These are phyloP conservation scores for Eupithecia exiguata DNA, from an alignment of 2,888 invertebrate genomes.

Conservation along the genomic window DNA sequence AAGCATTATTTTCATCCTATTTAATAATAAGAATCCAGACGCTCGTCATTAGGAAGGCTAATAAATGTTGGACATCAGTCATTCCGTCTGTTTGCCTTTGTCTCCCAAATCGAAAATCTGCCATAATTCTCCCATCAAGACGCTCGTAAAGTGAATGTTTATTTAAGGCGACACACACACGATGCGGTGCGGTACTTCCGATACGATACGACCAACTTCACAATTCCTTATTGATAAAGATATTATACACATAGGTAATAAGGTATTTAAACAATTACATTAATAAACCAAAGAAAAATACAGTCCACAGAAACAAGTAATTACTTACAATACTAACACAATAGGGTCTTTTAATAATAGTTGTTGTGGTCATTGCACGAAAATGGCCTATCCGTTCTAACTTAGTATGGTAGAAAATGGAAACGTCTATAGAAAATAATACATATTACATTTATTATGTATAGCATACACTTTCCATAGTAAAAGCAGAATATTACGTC, in stretches of 20 bases:
- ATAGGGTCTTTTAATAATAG: too few species aligned
- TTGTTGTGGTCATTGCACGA: too few species aligned
- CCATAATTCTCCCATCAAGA: slow-evolving; percentile 40
- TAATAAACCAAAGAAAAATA: not conserved
- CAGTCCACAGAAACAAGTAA: too few species aligned
- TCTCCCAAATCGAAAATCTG: slow-evolving; percentile 43
- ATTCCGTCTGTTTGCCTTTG: slow-evolving; percentile 39
- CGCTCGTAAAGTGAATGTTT: slow-evolving; percentile 37
- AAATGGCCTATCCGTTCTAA: too few species aligned
- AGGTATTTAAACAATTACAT: not conserved
- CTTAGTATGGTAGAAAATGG: too few species aligned
- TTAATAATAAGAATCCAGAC: not conserved
- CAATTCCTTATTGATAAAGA: not conserved
- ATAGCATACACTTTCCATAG: too few species aligned
- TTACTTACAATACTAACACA: too few species aligned
- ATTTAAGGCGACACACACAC: slow-evolving; percentile 16
- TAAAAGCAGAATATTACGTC: too few species aligned
- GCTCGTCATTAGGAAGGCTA: slow-evolving; percentile 36
- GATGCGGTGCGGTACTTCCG: slow-evolving; percentile 15
- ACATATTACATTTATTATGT: too few species aligned
- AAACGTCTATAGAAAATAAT: too few species aligned
- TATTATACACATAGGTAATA: too few species aligned
- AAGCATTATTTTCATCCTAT: slow-evolving; percentile 4
- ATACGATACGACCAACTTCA: not conserved
- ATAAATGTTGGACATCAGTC: slow-evolving; percentile 39